Conservation (phyloP, 2,113 vertebrate species). For the Phalacrocorax pelagicus region DNA sequence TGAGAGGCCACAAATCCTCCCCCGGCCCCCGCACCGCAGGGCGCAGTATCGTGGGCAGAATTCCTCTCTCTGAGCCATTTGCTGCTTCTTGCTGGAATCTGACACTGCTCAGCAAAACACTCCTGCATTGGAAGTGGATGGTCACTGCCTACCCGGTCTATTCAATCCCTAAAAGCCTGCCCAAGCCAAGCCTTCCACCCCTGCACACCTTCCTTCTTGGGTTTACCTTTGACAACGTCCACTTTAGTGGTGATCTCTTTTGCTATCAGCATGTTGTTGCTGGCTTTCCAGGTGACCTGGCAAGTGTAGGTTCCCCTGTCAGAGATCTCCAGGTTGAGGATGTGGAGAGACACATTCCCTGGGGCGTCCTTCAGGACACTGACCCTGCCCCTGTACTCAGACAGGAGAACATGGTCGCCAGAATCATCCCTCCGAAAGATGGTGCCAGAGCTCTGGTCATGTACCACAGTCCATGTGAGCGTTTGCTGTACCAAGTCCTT, state of each 20-base stretch:
- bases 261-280: slow-evolving; percentile 25
- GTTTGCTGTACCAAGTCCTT: slow-evolving; percentile 36
- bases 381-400: slow-evolving; percentile 49
- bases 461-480: slow-evolving; percentile 42
- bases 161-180: background rate
- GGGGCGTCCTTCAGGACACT: background rate
- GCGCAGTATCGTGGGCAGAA: accelerated
- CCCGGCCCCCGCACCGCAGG: accelerated
- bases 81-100: accelerated
- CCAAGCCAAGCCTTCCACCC: background rate
- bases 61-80: background rate
- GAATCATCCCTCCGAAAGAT: slow-evolving; percentile 51
- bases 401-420: slow-evolving; percentile 44
- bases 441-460: background rate
- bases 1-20: background rate
- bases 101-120: accelerated
- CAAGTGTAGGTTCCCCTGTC: slow-evolving; percentile 69
- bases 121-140: accelerated
- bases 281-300: slow-evolving; percentile 60
- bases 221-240: slow-evolving; percentile 57
- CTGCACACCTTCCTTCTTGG: accelerated
- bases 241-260: slow-evolving; percentile 10
- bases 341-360: slow-evolving; percentile 68
- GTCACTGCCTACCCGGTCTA: background rate
- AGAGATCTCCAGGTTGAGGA: slow-evolving; percentile 58